A percentile compares a stretch with the other conserved stretches of the same genome.
phyloP scores from a whole-genome alignment of 2,113 vertebrate species.

The Gopherus evgoodei region DNA sequence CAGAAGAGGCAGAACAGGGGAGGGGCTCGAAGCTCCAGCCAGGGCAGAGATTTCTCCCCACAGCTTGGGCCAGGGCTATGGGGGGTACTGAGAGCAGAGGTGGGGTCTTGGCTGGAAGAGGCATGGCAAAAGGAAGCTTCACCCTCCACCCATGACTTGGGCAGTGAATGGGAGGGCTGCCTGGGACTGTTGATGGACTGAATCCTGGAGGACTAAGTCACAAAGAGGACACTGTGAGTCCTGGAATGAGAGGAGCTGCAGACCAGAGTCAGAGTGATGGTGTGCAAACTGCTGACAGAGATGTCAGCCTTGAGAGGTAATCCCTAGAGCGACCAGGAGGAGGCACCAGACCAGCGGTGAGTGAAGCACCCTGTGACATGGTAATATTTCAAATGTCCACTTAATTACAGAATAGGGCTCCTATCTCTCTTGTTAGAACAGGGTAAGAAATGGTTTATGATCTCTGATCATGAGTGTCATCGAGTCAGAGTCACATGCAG shows the following conservation, averaged over 20 bases:
- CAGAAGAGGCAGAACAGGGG: no score
- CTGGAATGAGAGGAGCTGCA: background rate
- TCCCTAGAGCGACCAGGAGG: background rate
- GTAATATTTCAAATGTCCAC: background rate
- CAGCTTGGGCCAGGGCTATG: no score
- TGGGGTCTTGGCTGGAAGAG: no score
- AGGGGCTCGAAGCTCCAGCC: no score
- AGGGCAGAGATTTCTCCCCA: no score
- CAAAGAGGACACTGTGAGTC: background rate
- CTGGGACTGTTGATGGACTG: background rate
- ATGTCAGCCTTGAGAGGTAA: background rate
- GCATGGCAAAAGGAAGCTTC: no score
- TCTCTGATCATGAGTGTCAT: accelerated
- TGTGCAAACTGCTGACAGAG: background rate
- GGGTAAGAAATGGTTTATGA: background rate
- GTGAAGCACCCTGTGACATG: background rate
- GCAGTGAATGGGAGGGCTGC: no score
- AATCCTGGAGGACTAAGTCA: background rate
- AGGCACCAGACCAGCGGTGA: background rate
- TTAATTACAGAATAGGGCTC: background rate
- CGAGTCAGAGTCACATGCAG: background rate
- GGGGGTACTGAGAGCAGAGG: no score
- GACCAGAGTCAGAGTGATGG: background rate
- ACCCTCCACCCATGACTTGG: no score
- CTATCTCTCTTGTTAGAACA: background rate